Conservation (phyloP, 2,888 invertebrate genomes). For the Belgica antarctica region DNA sequence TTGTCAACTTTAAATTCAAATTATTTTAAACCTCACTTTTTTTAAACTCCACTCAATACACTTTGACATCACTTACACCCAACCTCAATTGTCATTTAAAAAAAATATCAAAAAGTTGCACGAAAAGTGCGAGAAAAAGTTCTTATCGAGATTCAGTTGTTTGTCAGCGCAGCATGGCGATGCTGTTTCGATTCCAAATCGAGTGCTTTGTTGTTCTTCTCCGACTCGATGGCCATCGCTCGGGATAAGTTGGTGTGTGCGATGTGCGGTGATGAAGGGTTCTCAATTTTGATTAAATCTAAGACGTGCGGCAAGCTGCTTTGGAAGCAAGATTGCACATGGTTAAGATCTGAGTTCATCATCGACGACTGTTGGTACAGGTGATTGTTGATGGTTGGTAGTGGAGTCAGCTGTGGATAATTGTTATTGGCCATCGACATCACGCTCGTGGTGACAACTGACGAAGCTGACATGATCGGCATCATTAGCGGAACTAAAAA, state of each 20-base stretch:
- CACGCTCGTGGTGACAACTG: constrained; percentile 2
- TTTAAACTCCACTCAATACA: too few relatives aligned
- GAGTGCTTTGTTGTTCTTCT: constrained; percentile 23
- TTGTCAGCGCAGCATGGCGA: constrained; percentile 4
- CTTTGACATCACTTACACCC: too few relatives aligned
- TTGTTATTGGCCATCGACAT: neutral
- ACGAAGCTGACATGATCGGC: neutral
- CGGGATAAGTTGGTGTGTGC: constrained; percentile 8
- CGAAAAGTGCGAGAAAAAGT: too few relatives aligned
- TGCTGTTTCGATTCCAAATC: constrained; percentile 37
- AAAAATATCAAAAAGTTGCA: constrained; percentile 18
- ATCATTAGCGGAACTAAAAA: constrained; percentile 30
- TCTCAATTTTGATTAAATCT: constrained; percentile 39
- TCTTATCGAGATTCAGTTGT: constrained; percentile 37
- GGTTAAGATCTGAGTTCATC: constrained; percentile 16
- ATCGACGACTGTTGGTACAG: constrained; percentile 15
- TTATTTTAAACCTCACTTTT: too few relatives aligned
- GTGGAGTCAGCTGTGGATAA: constrained; percentile 35
- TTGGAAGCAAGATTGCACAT: constrained; percentile 1
- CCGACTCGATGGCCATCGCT: neutral
- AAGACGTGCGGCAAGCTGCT: constrained; percentile 14
- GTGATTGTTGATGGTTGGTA: constrained; percentile 29
- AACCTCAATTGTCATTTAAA: too few relatives aligned
- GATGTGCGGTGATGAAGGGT: neutral
- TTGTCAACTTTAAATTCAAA: too few relatives aligned